Conservation (phyloP, 2,113 vertebrate species). For the Procavia capensis region DNA sequence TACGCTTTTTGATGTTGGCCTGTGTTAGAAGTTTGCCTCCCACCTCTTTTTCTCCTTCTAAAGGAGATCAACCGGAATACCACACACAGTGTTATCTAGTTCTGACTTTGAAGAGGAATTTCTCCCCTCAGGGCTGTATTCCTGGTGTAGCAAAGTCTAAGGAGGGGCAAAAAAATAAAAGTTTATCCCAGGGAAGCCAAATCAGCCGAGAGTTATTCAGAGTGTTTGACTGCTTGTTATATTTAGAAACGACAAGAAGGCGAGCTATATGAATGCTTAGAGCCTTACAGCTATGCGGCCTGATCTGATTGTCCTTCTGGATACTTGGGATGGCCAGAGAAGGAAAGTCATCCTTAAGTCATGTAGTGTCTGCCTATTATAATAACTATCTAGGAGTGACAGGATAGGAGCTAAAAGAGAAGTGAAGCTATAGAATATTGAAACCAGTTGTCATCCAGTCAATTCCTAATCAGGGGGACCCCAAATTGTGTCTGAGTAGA, state of each 20-base stretch:
- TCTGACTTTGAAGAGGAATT: conserved; percentile 45
- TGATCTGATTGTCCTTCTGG: conserved; percentile 38
- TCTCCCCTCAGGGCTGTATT: conserved; percentile 51
- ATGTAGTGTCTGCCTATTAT: neutral
- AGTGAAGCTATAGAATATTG: neutral
- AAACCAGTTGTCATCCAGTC: too few species aligned
- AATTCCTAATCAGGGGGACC: too few species aligned
- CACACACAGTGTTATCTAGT: conserved; percentile 62
- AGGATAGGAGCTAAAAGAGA: neutral
- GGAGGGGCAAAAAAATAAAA: conserved; percentile 20
- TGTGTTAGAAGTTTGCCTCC: conserved; percentile 57
- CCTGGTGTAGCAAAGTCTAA: conserved; percentile 52
- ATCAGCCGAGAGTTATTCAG: conserved; percentile 60
- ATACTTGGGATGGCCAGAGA: neutral
- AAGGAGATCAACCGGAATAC: conserved; percentile 64
- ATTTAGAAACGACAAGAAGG: conserved; percentile 66
- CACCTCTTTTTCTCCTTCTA: conserved; percentile 28
- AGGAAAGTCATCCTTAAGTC: neutral
- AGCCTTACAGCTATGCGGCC: neutral
- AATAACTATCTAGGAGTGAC: neutral
- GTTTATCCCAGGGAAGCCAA: conserved; percentile 65
- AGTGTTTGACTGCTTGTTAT: conserved; percentile 64
- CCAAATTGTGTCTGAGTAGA: too few species aligned
- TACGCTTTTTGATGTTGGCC: conserved; percentile 69
- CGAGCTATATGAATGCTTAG: neutral